These are phyloP conservation scores for Ammodytes marinus DNA, from an alignment of 2,113 vertebrate genomes.

Conservation along the genomic window DNA sequence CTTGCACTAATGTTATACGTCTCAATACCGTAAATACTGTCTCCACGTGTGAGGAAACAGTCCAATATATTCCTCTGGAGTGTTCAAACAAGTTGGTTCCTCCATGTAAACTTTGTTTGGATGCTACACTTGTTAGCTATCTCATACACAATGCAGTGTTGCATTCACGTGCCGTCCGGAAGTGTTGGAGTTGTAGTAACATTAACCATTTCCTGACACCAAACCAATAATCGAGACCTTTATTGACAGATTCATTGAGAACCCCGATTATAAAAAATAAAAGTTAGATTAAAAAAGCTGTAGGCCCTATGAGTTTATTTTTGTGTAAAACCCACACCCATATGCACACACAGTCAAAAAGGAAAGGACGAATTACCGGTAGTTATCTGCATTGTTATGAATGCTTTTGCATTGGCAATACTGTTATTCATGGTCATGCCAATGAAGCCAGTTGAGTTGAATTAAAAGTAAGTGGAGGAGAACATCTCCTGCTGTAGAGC, in stretches of 20 bases:
- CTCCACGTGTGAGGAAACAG: neutral
- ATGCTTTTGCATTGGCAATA: too few species aligned
- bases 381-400: too few species aligned
- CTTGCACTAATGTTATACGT: neutral
- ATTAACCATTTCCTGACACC: too few species aligned
- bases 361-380: too few species aligned
- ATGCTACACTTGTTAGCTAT: slow-evolving; percentile 40
- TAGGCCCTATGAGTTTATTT: too few species aligned
- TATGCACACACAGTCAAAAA: too few species aligned
- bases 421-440: too few species aligned
- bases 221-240: neutral
- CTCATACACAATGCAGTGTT: slow-evolving; percentile 6
- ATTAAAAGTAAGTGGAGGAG: too few species aligned
- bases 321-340: too few species aligned
- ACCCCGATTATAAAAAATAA: neutral
- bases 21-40: neutral
- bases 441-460: too few species aligned
- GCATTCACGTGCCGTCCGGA: slow-evolving; percentile 34
- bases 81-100: neutral
- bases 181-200: neutral
- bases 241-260: neutral
- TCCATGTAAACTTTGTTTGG: neutral
- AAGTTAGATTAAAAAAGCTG: neutral
- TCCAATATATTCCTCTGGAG: neutral
- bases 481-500: too few species aligned